phyloP scores from a whole-genome alignment of 2,113 vertebrate species.

The Myrmecobius fasciatus region DNA sequence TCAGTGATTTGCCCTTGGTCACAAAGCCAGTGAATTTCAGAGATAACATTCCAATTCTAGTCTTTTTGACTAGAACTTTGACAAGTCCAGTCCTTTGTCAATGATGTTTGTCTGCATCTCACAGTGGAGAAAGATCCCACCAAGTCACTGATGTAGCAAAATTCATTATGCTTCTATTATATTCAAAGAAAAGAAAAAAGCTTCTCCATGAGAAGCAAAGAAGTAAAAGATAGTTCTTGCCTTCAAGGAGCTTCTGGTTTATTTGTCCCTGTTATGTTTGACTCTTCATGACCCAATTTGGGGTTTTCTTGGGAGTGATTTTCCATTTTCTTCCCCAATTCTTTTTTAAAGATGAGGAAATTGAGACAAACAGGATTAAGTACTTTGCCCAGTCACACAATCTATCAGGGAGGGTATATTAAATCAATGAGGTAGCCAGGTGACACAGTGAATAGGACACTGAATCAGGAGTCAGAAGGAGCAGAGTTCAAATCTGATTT shows the following conservation, averaged over 20 bases:
- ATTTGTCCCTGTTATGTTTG: background rate
- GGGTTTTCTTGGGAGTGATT: background rate
- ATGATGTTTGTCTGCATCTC: background rate
- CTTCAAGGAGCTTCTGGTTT: background rate
- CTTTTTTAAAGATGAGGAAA: background rate
- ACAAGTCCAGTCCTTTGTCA: background rate
- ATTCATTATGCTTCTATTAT: background rate
- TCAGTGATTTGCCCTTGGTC: background rate
- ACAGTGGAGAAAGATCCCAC: background rate
- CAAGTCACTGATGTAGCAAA: background rate
- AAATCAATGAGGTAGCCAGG: too few relatives aligned
- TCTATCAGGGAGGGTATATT: too few relatives aligned
- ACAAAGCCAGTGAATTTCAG: background rate
- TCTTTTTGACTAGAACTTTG: too few relatives aligned
- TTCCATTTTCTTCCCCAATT: background rate
- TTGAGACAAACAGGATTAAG: background rate
- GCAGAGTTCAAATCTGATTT: background rate
- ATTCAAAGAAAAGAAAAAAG: background rate
- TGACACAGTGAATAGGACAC: too few relatives aligned
- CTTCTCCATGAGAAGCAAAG: background rate
- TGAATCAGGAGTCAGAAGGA: background rate
- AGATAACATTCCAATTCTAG: background rate
- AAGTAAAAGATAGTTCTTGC: background rate
- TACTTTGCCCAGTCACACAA: too few relatives aligned
- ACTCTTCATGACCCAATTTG: background rate